Evolutionary conservation across 2,888 invertebrate genomes (phyloP).

Genomic region (Zygogramma bicolorata): DNA sequence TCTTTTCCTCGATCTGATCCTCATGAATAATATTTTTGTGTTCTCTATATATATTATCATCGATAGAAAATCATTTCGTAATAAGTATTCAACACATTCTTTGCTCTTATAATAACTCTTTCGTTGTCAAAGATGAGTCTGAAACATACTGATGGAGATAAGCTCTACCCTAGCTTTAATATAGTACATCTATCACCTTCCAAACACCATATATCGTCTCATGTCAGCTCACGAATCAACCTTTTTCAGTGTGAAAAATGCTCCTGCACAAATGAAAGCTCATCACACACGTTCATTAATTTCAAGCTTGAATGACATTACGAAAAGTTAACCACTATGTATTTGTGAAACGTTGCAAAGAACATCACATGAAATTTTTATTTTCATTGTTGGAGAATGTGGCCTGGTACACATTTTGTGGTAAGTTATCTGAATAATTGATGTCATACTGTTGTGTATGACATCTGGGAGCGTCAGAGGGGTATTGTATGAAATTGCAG

Average conservation of each 20-base stretch:
- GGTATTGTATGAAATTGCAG: neutral
- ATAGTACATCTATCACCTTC: neutral
- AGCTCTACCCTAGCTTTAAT: no score
- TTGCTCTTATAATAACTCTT: no score
- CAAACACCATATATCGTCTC: neutral
- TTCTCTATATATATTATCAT: no score
- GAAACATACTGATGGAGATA: no score
- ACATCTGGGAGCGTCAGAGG: neutral
- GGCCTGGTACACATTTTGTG: slow-evolving; percentile 7
- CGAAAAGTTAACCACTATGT: neutral
- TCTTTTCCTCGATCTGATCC: no score
- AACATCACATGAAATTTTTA: slow-evolving; percentile 4
- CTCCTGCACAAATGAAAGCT: neutral
- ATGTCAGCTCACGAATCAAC: neutral
- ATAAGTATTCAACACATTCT: no score
- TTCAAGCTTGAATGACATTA: slow-evolving; percentile 1
- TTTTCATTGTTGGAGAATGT: neutral
- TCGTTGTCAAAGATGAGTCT: no score
- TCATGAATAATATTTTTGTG: no score
- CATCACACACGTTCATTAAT: neutral
- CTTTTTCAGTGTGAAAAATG: neutral
- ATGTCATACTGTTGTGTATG: neutral
- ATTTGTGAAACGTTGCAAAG: neutral
- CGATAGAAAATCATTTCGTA: no score
- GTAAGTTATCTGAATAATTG: slow-evolving; percentile 17